phyloP scores from a whole-genome alignment of 2,888 invertebrate species.

The Archaeoteleia sp. region DNA sequence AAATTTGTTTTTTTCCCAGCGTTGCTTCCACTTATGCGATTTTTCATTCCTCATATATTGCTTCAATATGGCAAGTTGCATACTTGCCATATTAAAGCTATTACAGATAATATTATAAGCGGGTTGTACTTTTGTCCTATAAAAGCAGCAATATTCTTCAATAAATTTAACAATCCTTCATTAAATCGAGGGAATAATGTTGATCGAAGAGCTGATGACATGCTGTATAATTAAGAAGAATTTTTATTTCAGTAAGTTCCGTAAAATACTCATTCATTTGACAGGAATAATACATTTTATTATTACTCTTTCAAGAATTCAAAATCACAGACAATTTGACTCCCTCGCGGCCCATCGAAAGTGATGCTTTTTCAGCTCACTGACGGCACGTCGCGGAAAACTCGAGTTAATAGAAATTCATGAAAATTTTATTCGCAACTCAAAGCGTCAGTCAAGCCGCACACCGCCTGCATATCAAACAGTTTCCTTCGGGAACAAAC shows the following conservation, averaged over 20 bases:
- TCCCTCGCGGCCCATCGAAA: constrained; percentile 53
- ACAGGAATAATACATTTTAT: constrained; percentile 15
- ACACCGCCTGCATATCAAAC: constrained; percentile 72
- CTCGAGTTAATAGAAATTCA: constrained; percentile 74
- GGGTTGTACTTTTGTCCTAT: no score
- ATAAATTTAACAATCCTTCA: no score
- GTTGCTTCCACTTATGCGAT: no score
- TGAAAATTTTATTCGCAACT: constrained; percentile 75
- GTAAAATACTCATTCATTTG: background rate
- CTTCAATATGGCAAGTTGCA: no score
- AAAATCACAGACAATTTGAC: constrained; percentile 37
- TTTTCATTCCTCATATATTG: no score
- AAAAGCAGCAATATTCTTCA: no score
- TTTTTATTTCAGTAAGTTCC: no score
- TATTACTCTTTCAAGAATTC: constrained; percentile 8
- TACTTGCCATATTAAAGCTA: no score
- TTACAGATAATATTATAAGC: no score
- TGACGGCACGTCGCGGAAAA: constrained; percentile 64
- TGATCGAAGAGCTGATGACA: no score
- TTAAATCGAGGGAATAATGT: no score
- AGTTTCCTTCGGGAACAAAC: constrained; percentile 55
- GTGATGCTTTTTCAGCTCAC: constrained; percentile 51
- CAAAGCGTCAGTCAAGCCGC: constrained; percentile 73
- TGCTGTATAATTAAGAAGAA: background rate
- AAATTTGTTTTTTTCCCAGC: no score